Percentiles rank a stretch among this genome's conserved stretches.
phyloP scores from a whole-genome alignment of 1,140 invertebrate genomes.

The Lepidostoma basale region DNA sequence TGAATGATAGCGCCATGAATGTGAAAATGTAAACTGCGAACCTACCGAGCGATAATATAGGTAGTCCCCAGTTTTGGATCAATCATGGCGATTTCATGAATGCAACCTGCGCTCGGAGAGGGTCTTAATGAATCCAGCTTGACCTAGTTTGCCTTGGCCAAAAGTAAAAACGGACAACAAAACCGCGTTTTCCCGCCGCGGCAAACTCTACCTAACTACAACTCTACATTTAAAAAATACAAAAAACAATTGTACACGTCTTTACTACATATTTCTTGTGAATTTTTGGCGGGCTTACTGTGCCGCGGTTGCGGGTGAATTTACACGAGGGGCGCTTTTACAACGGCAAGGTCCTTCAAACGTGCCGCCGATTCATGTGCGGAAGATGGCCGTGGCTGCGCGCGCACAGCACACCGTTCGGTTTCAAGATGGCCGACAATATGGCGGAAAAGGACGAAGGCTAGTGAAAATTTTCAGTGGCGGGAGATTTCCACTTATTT shows the following conservation, averaged over 20 bases:
- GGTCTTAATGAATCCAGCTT: background rate
- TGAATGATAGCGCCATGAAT: constrained; percentile 34
- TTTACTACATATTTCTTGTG: no score
- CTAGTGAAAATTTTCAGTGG: background rate
- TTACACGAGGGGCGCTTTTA: no score
- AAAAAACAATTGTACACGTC: no score
- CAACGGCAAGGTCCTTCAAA: background rate
- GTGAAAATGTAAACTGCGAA: background rate
- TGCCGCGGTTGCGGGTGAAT: no score
- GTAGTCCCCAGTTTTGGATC: constrained; percentile 27
- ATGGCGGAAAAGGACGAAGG: background rate
- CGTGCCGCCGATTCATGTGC: constrained; percentile 3
- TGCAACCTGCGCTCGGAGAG: constrained; percentile 11
- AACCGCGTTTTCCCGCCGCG: background rate
- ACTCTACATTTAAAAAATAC: no score
- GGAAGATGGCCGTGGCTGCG: background rate
- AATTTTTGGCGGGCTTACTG: no score
- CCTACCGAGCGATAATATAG: background rate
- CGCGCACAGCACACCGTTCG: background rate
- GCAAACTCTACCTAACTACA: no score
- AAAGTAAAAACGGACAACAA: background rate
- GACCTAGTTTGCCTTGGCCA: constrained; percentile 30
- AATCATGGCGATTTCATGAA: constrained; percentile 39
- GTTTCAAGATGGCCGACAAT: constrained; percentile 10
- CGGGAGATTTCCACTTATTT: background rate